phyloP scores from a whole-genome alignment of 53 echinoderm and acorn worm species.

The Luidia sarsii region DNA sequence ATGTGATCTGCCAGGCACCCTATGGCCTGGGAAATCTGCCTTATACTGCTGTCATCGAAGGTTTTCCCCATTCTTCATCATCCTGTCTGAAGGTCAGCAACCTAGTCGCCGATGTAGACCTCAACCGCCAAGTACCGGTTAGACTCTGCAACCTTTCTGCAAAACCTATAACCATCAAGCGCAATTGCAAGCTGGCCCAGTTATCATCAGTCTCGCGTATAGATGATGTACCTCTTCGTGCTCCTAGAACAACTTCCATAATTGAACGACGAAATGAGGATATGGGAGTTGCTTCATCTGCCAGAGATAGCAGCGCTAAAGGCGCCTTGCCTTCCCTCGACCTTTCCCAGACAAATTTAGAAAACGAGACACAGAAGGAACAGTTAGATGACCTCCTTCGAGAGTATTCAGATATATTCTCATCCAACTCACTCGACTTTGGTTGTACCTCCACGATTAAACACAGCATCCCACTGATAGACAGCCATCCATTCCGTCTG shows the following conservation, averaged over 20 bases:
- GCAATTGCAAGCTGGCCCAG: slow-evolving; percentile 1
- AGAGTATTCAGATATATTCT: neutral
- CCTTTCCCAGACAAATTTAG: neutral
- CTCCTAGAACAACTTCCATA: neutral
- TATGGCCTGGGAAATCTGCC: neutral
- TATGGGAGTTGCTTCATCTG: no score
- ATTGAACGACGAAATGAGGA: neutral
- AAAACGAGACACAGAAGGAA: slow-evolving; percentile 3
- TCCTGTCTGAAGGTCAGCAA: slow-evolving; percentile 23
- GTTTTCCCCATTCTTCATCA: neutral
- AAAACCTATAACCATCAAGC: neutral
- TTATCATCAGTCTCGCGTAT: neutral
- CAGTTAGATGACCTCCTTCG: neutral
- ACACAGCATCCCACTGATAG: slow-evolving; percentile 12
- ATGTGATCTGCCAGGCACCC: neutral
- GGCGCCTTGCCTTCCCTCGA: neutral
- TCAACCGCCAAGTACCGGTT: neutral
- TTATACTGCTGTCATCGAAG: no score
- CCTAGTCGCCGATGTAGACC: neutral
- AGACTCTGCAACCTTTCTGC: neutral
- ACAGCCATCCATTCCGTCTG: slow-evolving; percentile 15
- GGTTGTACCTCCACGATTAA: slow-evolving; percentile 17
- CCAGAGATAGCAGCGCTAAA: neutral
- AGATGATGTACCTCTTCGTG: neutral
- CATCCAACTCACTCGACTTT: slow-evolving; percentile 8